Conservation (phyloP, 1,140 invertebrate species). For the Drosophila trapezifrons region DNA sequence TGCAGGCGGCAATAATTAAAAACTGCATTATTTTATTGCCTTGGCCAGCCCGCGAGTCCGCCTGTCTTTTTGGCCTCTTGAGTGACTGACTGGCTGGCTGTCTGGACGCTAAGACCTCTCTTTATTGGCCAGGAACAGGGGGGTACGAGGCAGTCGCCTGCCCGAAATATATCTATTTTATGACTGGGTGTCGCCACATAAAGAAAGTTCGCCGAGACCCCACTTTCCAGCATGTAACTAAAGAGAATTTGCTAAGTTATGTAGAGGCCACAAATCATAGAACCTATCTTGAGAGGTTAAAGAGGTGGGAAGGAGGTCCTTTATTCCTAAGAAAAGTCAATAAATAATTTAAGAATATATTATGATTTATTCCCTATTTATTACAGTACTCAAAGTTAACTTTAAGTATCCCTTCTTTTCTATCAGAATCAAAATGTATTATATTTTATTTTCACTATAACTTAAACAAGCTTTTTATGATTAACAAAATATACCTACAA, state of each 20-base stretch:
- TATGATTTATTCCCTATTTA: neutral
- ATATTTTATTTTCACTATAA: too few species aligned
- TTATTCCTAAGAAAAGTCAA: too few species aligned
- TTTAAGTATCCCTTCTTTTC: too few species aligned
- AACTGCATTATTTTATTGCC: constrained; percentile 73
- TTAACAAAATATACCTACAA: neutral
- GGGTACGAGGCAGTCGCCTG: constrained; percentile 8
- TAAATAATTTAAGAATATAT: too few species aligned
- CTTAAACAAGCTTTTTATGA: neutral
- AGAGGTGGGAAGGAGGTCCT: too few species aligned
- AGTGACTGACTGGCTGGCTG: neutral
- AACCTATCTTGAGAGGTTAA: neutral
- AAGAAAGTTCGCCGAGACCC: constrained; percentile 27
- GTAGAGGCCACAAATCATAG: neutral
- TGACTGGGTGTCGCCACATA: constrained; percentile 37
- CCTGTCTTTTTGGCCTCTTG: constrained; percentile 27
- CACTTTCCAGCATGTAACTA: constrained; percentile 13
- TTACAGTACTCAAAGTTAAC: too few species aligned
- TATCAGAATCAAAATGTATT: too few species aligned
- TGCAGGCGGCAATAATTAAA: constrained; percentile 77
- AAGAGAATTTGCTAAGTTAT: neutral
- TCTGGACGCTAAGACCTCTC: constrained; percentile 21
- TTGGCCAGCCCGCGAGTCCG: constrained; percentile 46
- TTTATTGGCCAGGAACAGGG: constrained; percentile 8
- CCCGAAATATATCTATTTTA: constrained; percentile 45